Conservation (phyloP, 2,888 invertebrate genomes). For the Zhuqinia jingwanae region DNA sequence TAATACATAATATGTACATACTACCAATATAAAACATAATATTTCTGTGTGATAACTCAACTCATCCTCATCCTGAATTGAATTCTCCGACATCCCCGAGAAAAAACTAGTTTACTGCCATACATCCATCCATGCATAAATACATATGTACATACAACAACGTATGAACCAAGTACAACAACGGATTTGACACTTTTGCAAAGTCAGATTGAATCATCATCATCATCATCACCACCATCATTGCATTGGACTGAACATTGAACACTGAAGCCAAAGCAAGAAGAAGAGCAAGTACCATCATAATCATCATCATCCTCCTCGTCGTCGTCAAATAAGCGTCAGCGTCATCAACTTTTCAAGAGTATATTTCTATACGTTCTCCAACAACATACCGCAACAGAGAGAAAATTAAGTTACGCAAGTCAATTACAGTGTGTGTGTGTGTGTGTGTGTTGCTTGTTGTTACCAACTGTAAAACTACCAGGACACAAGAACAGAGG, state of each 20-base stretch:
- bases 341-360: conserved; percentile 27
- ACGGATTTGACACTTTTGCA: conserved; percentile 34
- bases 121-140: background rate
- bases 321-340: background rate
- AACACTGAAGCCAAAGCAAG: background rate
- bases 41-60: too few species aligned
- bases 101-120: conserved; percentile 58
- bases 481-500: background rate
- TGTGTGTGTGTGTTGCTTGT: too few species aligned
- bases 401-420: conserved; percentile 47
- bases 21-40: background rate
- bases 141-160: background rate
- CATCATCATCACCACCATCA: background rate
- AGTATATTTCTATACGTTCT: background rate
- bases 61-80: too few species aligned
- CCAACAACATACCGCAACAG: background rate
- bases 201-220: conserved; percentile 6
- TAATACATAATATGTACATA: too few species aligned
- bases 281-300: conserved; percentile 13
- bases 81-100: conserved; percentile 52
- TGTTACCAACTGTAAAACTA: conserved; percentile 50
- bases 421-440: conserved; percentile 46
- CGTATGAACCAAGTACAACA: background rate
- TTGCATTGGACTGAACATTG: background rate
- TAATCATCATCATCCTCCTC: too few species aligned